These are phyloP conservation scores for Esox lucius DNA, from an alignment of 2,797 vertebrate genomes.

Conservation along the genomic window DNA sequence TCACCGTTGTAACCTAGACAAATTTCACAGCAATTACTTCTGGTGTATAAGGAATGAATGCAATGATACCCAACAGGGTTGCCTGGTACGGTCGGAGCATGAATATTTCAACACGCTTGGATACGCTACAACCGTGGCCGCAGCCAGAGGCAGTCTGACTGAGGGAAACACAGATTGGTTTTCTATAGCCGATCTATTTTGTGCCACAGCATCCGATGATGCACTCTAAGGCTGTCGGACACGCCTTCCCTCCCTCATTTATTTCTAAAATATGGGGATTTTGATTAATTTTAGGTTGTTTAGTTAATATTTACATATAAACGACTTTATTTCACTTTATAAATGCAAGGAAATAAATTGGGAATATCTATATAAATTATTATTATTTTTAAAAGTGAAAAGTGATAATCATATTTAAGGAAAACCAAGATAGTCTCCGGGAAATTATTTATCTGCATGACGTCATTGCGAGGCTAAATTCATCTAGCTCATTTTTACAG, in stretches of 20 bases:
- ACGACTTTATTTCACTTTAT: slow-evolving; percentile 23
- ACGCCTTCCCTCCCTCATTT: slow-evolving; percentile 20
- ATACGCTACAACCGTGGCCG: slow-evolving; percentile 39
- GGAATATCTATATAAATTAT: slow-evolving; percentile 48
- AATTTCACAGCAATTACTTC: slow-evolving; percentile 60
- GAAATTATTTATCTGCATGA: slow-evolving; percentile 54
- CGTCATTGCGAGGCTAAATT: slow-evolving; percentile 52
- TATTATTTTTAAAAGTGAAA: slow-evolving; percentile 34
- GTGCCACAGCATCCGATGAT: slow-evolving; percentile 24
- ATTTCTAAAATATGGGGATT: background rate
- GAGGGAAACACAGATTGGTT: slow-evolving; percentile 39
- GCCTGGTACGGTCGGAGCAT: slow-evolving; percentile 37
- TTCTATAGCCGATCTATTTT: slow-evolving; percentile 34
- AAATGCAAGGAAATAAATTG: slow-evolving; percentile 59
- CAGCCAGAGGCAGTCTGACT: slow-evolving; percentile 26
- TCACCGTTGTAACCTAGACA: slow-evolving; percentile 68
- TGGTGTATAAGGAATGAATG: background rate
- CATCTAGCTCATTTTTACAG: background rate
- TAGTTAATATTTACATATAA: slow-evolving; percentile 7
- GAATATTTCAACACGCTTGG: slow-evolving; percentile 49
- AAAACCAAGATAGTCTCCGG: slow-evolving; percentile 2
- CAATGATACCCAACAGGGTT: background rate
- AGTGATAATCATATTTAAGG: background rate
- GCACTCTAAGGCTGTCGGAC: slow-evolving; percentile 40
- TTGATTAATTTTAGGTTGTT: background rate